Conservation (phyloP, 64 coral and sea anemone genomes). For the Trachythela sp. region DNA sequence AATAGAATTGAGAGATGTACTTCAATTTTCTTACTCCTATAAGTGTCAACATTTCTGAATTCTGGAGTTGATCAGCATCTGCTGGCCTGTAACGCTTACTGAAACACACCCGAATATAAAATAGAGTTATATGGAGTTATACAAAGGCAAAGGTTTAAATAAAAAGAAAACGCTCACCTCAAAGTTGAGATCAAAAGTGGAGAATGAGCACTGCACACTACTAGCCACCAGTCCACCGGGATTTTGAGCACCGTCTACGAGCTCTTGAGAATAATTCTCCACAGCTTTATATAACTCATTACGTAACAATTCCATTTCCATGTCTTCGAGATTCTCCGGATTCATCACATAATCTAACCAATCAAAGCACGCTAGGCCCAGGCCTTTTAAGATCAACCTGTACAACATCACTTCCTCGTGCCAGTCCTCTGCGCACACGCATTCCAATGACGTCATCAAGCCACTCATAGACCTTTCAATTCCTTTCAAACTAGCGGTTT, state of each 20-base stretch:
- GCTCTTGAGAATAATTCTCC: not conserved
- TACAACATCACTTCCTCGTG: not conserved
- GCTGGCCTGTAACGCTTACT: too few species aligned
- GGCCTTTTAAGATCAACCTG: not conserved
- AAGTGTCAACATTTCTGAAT: too few species aligned
- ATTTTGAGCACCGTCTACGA: not conserved
- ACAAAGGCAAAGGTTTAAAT: too few species aligned
- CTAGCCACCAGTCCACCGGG: not conserved
- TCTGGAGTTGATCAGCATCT: too few species aligned
- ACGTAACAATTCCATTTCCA: not conserved
- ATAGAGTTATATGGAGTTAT: too few species aligned
- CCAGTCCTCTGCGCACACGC: not conserved
- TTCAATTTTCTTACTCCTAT: too few species aligned
- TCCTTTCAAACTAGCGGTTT: not conserved
- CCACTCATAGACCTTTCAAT: not conserved
- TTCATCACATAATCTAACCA: not conserved
- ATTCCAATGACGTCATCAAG: not conserved
- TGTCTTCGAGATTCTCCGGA: not conserved
- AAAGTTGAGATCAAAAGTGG: not conserved
- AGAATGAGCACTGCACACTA: not conserved
- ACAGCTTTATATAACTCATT: not conserved
- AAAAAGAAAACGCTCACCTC: not conserved
- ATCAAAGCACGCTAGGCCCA: not conserved
- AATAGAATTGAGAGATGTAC: too few species aligned
- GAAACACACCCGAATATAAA: too few species aligned